Percentiles rank a stretch among this genome's conserved stretches.
Evolutionary conservation across 1,140 invertebrate genomes (phyloP).

Genomic region (Bactericera cockerelli): DNA sequence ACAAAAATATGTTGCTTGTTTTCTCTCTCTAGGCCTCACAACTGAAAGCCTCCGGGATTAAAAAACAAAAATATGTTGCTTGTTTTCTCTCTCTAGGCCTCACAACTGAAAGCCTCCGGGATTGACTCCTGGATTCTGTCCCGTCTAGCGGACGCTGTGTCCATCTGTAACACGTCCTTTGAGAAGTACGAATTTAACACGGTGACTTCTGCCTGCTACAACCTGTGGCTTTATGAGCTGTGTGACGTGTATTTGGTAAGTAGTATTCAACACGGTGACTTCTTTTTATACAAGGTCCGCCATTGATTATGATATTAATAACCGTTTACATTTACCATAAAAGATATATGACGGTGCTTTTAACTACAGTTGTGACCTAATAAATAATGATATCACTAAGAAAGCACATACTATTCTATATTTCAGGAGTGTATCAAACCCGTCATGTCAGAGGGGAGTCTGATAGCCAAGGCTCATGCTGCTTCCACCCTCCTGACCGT

Average conservation of each 20-base stretch:
- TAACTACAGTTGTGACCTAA: too few relatives aligned
- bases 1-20: too few relatives aligned
- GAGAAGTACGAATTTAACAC: conserved; percentile 74
- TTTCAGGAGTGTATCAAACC: conserved; percentile 71
- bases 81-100: background rate
- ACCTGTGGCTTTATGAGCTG: conserved; percentile 95
- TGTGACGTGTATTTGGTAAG: conserved; percentile 94
- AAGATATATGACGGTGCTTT: too few relatives aligned
- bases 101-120: conserved; percentile 25
- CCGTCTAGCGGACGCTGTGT: conserved; percentile 58
- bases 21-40: too few relatives aligned
- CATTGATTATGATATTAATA: too few relatives aligned
- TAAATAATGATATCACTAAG: too few relatives aligned
- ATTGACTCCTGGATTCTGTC: conserved; percentile 95
- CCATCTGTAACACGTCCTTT: conserved; percentile 64
- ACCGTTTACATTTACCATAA: too few relatives aligned
- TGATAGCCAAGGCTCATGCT: conserved; percentile 40
- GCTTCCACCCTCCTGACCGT: conserved; percentile 58
- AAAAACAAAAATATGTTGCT: too few relatives aligned
- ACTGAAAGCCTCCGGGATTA: too few relatives aligned
- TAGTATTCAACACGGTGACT: conserved; percentile 16
- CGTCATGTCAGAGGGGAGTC: conserved; percentile 47
- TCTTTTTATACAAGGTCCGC: too few relatives aligned
- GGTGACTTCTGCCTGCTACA: conserved; percentile 82
- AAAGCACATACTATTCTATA: too few relatives aligned